Percentiles rank a stretch among this genome's conserved stretches.
Evolutionary conservation across 2,888 invertebrate species (phyloP).

Genomic region (Drosophila basisetae): DNA sequence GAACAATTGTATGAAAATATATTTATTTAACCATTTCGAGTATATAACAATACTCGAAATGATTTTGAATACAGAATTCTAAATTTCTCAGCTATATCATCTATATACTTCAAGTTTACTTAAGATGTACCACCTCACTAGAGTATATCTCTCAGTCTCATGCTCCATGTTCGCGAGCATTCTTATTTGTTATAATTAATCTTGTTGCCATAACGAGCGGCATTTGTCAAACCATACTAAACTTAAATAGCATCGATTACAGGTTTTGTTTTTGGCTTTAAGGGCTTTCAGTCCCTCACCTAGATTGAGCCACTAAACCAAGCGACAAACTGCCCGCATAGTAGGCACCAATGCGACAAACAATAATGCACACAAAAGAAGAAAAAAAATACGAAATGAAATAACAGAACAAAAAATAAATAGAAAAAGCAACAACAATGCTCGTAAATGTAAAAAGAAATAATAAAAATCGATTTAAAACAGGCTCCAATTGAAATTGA

Average conservation of each 20-base stretch:
- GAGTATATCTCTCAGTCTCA: conserved; percentile 7
- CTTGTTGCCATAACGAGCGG: conserved; percentile 15
- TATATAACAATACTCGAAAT: neutral
- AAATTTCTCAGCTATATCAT: neutral
- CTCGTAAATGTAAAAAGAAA: conserved; percentile 54
- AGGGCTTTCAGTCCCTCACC: conserved; percentile 40
- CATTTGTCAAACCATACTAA: conserved; percentile 5
- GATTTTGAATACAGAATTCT: neutral
- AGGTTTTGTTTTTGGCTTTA: conserved; percentile 39
- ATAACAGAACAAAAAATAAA: conserved; percentile 18
- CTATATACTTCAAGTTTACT: neutral
- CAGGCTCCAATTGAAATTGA: conserved; percentile 79
- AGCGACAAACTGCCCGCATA: conserved; percentile 57
- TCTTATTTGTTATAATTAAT: conserved; percentile 17
- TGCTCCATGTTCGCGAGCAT: neutral
- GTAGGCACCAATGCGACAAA: conserved; percentile 27
- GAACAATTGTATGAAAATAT: neutral
- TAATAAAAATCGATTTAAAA: conserved; percentile 80
- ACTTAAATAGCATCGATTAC: conserved; percentile 28
- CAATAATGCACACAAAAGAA: conserved; percentile 24
- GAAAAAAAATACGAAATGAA: conserved; percentile 5
- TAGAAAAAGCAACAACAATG: conserved; percentile 29
- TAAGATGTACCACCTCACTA: neutral
- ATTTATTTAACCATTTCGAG: neutral
- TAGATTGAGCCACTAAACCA: conserved; percentile 31